A percentile compares a stretch with the other conserved stretches of the same genome.
Evolutionary conservation across 2,797 vertebrate species (phyloP).

Genomic region (Setipinna tenuifilis): DNA sequence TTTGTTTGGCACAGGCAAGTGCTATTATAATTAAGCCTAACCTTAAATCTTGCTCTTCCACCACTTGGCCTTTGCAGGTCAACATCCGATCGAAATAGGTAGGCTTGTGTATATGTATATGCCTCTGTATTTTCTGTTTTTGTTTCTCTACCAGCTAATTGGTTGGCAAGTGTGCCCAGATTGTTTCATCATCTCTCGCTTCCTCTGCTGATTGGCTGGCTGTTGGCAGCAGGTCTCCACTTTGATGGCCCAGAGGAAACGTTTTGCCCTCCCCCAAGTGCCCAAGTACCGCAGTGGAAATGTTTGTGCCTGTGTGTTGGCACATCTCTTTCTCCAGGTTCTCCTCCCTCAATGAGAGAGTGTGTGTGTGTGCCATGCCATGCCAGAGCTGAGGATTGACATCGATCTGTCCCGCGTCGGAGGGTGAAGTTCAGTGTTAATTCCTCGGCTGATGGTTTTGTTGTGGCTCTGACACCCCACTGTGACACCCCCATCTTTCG

Average conservation of each 20-base stretch:
- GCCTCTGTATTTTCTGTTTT: not conserved
- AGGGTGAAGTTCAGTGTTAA: not conserved
- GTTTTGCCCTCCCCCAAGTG: not conserved
- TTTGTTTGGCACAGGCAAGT: not conserved
- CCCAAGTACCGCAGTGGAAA: not conserved
- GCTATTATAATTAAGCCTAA: not conserved
- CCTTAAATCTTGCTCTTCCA: not conserved
- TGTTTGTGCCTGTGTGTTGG: not conserved
- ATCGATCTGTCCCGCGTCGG: not conserved
- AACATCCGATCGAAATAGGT: not conserved
- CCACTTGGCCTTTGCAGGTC: not conserved
- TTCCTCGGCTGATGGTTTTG: not conserved
- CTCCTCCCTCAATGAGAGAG: not conserved
- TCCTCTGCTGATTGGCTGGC: not conserved
- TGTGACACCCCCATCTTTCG: not conserved
- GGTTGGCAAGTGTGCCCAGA: not conserved
- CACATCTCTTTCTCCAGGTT: not conserved
- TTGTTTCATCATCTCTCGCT: not conserved
- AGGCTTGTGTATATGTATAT: not conserved
- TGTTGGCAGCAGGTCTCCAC: not conserved
- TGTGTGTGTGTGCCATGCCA: not conserved
- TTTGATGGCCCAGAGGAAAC: not conserved
- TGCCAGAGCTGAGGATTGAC: not conserved
- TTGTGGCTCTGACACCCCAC: not conserved
- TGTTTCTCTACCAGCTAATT: not conserved